Conservation (phyloP, 2,113 vertebrate species). For the Neopipo cinnamomea region DNA sequence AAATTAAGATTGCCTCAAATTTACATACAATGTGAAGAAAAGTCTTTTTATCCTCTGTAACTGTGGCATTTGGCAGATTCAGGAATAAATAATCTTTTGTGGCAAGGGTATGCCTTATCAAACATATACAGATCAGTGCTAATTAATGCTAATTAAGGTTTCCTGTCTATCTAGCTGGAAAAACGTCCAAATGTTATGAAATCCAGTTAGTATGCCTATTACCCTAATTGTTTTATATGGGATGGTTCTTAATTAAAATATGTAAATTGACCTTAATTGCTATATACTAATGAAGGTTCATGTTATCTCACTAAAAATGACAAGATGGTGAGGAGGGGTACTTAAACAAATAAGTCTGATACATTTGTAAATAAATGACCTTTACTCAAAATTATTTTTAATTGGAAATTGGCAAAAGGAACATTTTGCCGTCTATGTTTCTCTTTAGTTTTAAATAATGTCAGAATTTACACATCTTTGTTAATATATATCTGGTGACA, state of each 20-base stretch:
- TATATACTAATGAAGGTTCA: slow-evolving; percentile 88
- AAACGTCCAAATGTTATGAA: slow-evolving; percentile 92
- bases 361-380: slow-evolving; percentile 80
- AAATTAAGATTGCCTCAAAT: slow-evolving; percentile 76
- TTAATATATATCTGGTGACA: slow-evolving; percentile 55
- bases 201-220: slow-evolving; percentile 89
- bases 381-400: slow-evolving; percentile 78
- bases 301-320: slow-evolving; percentile 85
- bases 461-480: slow-evolving; percentile 64
- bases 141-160: slow-evolving; percentile 93
- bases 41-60: slow-evolving; percentile 77
- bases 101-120: slow-evolving; percentile 89
- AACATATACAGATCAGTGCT: slow-evolving; percentile 92
- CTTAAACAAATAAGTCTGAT: slow-evolving; percentile 80
- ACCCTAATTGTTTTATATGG: slow-evolving; percentile 92
- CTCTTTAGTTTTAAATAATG: slow-evolving; percentile 63
- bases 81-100: slow-evolving; percentile 85
- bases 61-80: slow-evolving; percentile 83
- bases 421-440: slow-evolving; percentile 65
- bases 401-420: slow-evolving; percentile 76
- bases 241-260: slow-evolving; percentile 91
- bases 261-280: slow-evolving; percentile 90
- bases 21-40: slow-evolving; percentile 77
- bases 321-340: slow-evolving; percentile 80
- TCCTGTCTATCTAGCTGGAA: slow-evolving; percentile 87